Evolutionary conservation across 2,888 invertebrate genomes (phyloP), one percentile per base, ranked within the genome.

Genomic region (Lissonota sp.): DNA sequence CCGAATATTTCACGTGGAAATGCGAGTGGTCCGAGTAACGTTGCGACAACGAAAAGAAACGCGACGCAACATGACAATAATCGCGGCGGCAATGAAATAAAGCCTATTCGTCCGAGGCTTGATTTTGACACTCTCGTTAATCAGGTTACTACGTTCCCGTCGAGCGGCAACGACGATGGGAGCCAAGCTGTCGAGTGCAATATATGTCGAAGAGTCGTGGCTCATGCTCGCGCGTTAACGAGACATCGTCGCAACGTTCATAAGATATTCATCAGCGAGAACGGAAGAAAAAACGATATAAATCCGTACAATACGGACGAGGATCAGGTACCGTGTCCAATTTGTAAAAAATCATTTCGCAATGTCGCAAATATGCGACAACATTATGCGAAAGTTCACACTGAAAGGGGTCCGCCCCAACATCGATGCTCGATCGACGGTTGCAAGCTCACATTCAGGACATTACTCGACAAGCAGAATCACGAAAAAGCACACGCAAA

Each of bases 141-240:
- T 62, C 42, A 58, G 16, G 3, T 40, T 12, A 12, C 4, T 3
- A 37, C 16, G 8, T 12, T 40, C 5, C 46, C 5, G 44, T 44
- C 44, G 10, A 44, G 6, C 44, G 7, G 6, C 53, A 6, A 53
- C 12, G 6, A 58, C 67, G 73, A 79, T 2, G 79, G 81, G n/a
- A 89, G 86, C 46, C 88, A 92, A 83, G 84, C 91, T 2, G 84
- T 93, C 51, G 94, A 94, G 69, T 96, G 96, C 86, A 94, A 94
- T 6, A 93, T 95, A 4, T 96, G 96, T 88, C 94, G 94, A 60
- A 95, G 94, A 84, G 93, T 94, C 72, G 95, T 95, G 87, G 95
- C 95, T 1, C 93, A 94, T 49, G 94, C 94, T 87, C 95, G 95
- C 5, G 94, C 95, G 0, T 90, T 96, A 39, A 94, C 95, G 46